Conservation (phyloP, 35 echinoderm and acorn worm genomes). For the Acanthaster planci region DNA sequence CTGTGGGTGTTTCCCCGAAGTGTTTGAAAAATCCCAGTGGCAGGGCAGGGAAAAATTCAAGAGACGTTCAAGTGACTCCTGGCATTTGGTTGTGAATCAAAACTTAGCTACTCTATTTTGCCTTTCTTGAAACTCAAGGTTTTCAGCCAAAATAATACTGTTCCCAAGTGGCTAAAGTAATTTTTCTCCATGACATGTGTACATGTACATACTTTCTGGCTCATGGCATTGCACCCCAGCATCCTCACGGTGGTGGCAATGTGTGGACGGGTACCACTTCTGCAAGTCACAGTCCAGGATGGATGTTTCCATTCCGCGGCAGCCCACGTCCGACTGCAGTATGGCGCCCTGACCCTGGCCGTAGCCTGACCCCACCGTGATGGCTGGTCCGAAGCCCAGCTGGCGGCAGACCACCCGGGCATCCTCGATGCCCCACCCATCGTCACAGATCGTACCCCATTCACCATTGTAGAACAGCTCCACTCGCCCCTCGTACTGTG, state of each 20-base stretch:
- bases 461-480: not conserved
- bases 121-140: too few species aligned
- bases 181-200: too few species aligned
- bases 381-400: not conserved
- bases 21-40: too few species aligned
- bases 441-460: slow-evolving; percentile 4
- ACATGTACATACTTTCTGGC: not conserved
- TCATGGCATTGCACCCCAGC: not conserved
- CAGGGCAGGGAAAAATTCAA: too few species aligned
- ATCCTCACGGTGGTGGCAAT: not conserved
- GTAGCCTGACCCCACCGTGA: not conserved
- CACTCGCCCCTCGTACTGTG: not conserved
- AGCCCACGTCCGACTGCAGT: not conserved
- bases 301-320: not conserved
- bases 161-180: too few species aligned
- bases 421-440: not conserved
- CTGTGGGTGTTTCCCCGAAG: too few species aligned
- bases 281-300: not conserved
- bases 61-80: too few species aligned
- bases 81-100: too few species aligned
- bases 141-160: too few species aligned
- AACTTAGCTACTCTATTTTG: too few species aligned
- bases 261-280: not conserved
- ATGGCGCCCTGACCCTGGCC: not conserved
- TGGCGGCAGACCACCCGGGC: slow-evolving; percentile 5